Percentiles rank a stretch among this genome's conserved stretches.
phyloP scores from a whole-genome alignment of 2,888 invertebrate genomes.

The Eilema griseolum region DNA sequence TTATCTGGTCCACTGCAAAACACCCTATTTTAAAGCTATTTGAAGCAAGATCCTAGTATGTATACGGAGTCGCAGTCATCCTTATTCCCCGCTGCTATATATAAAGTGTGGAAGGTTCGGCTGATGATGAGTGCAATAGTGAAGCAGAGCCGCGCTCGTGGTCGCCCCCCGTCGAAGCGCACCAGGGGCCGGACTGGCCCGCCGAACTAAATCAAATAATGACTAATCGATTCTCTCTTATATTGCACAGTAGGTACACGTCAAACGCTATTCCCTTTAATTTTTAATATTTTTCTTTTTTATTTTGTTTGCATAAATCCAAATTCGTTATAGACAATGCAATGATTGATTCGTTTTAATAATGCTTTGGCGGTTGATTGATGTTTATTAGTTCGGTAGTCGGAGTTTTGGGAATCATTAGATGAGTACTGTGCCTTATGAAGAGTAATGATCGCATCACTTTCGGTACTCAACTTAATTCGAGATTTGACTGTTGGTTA shows the following conservation, averaged over 20 bases:
- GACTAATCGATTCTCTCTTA: constrained; percentile 86
- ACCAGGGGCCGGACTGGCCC: constrained; percentile 76
- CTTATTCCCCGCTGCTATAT: constrained; percentile 71
- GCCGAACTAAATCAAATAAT: constrained; percentile 87
- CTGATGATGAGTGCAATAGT: constrained; percentile 79
- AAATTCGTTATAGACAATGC: constrained; percentile 83
- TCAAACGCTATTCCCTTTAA: constrained; percentile 85
- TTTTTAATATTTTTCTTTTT: constrained; percentile 77
- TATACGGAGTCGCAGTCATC: constrained; percentile 53
- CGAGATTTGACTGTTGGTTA: constrained; percentile 75
- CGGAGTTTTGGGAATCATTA: constrained; percentile 84
- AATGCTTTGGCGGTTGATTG: constrained; percentile 81
- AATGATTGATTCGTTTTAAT: constrained; percentile 85
- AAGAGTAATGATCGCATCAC: constrained; percentile 81
- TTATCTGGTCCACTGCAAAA: not conserved
- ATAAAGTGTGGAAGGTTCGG: constrained; percentile 83
- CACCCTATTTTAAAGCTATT: constrained; percentile 16
- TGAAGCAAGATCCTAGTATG: constrained; percentile 41
- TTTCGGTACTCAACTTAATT: constrained; percentile 84
- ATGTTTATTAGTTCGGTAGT: constrained; percentile 87
- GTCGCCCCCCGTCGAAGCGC: constrained; percentile 80
- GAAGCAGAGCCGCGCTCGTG: constrained; percentile 74
- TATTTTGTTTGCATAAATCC: constrained; percentile 83
- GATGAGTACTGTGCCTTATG: constrained; percentile 81
- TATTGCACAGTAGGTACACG: constrained; percentile 87